Base-by-base conservation (phyloP, 2,797 vertebrate species). In the Mormyrops attenuatus region DNA sequence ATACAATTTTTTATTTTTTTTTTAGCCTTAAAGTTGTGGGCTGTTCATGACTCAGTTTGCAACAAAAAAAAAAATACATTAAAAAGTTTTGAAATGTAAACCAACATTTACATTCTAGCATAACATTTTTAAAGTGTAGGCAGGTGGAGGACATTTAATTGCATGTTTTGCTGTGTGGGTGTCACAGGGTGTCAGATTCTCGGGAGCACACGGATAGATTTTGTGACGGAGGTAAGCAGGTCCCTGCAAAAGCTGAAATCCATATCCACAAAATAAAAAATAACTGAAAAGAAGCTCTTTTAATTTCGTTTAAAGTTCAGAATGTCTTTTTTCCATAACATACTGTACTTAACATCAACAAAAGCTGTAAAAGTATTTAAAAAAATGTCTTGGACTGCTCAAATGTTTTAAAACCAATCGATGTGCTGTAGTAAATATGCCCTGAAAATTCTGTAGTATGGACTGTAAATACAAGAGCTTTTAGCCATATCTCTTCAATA, bases 111-210 rank as follows among this genome's bases (percentile, higher is more conserved):
- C 26, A 86, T 34, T 86, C 20, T 20, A 55, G 84, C 47, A 52
- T 55, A 86, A 86, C 84, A 52, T 34, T 52, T 86, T 86, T 52
- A 55, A 55, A 38, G 38, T 38, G 84, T 26, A 85, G n/a, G 49
- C 84, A 30, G 47, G 26, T 85, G 84, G 22, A 30, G 84, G 84
- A 52, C 11, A 34, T 34, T 55, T 86, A 86, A 86, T 52, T 86
- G 47, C 84, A 53, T 86, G 41, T 86, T 86, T 86, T 82, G 38
- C 77, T 44, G 50, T 17, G 84, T 86, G 84, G 84, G 84, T 30
- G 30, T 50, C 34, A 17, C 50, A 52, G 84, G 50, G 26, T 34
- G 49, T 55, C 49, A 30, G n/a, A 13, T 30, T 47, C 41, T 82
- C 5, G 1, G 17, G 41, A n/a, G 38, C 7, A 9, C 9, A 41